Percentiles rank a stretch among this genome's conserved stretches.
Evolutionary conservation across 92 coral and sea anemone species (phyloP).

Genomic region (Siderastrea siderea): DNA sequence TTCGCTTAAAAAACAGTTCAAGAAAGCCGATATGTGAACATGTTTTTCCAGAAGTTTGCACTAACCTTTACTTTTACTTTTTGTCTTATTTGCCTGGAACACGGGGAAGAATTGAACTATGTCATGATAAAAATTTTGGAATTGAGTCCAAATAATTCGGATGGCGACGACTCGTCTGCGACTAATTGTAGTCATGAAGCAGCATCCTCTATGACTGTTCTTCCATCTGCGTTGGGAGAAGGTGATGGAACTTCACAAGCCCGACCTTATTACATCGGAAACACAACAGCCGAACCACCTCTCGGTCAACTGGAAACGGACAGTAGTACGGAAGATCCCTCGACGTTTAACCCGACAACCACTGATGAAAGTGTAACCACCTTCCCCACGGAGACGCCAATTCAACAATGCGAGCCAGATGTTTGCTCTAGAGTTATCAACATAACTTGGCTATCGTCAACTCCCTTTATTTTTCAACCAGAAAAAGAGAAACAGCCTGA

Average conservation of each 20-base stretch:
- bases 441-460: constrained; percentile 12
- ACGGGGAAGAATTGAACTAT: background rate
- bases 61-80: background rate
- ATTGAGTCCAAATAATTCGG: background rate
- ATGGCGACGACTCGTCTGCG: background rate
- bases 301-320: background rate
- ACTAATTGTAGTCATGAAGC: background rate
- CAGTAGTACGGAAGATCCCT: background rate
- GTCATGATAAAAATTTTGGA: constrained; percentile 23
- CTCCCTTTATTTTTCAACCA: constrained; percentile 14
- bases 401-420: background rate
- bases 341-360: background rate
- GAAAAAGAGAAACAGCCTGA: background rate
- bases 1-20: background rate
- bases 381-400: background rate
- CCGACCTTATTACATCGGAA: background rate
- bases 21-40: background rate
- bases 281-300: background rate
- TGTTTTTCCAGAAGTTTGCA: background rate
- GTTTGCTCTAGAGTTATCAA: background rate
- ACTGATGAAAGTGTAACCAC: background rate
- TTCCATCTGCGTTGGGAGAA: background rate
- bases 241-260: background rate
- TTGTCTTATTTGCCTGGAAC: background rate
- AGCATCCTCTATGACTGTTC: background rate